Conservation (phyloP, 2,888 invertebrate genomes). For the Caradrina clavipalpis region DNA sequence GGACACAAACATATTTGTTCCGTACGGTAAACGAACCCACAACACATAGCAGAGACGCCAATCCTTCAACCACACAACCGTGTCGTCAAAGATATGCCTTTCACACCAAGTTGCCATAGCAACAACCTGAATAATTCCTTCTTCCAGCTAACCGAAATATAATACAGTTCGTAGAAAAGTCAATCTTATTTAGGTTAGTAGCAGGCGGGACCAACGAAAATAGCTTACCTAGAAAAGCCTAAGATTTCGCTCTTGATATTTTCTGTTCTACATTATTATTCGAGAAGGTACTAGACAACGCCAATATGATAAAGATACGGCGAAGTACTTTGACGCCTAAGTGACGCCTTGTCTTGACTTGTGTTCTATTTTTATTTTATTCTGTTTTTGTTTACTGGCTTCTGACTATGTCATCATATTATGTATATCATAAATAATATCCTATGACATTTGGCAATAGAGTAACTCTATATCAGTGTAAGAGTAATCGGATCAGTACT, state of each 20-base stretch:
- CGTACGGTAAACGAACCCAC: too few species aligned
- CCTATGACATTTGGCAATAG: too few species aligned
- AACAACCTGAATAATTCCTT: conserved; percentile 1
- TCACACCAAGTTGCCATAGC: not conserved
- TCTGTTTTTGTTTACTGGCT: not conserved
- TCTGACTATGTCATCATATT: too few species aligned
- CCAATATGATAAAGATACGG: not conserved
- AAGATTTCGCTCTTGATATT: not conserved
- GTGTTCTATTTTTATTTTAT: not conserved
- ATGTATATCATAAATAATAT: too few species aligned
- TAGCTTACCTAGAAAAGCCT: conserved; percentile 1
- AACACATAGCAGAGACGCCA: too few species aligned
- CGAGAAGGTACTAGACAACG: not conserved
- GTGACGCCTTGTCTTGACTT: not conserved
- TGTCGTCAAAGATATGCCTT: not conserved
- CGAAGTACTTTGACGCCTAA: not conserved
- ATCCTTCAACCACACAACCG: too few species aligned
- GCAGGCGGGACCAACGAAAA: not conserved
- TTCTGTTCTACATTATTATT: not conserved
- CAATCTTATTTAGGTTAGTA: conserved; percentile 28
- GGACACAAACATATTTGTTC: too few species aligned
- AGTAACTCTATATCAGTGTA: too few species aligned
- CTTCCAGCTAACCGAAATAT: conserved; percentile 9
- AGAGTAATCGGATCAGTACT: too few species aligned
- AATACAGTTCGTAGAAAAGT: conserved; percentile 14